A percentile compares a stretch with the other conserved stretches of the same genome.
Conservation (phyloP, 2,113 vertebrate genomes). For the Xiphophorus maculatus region DNA sequence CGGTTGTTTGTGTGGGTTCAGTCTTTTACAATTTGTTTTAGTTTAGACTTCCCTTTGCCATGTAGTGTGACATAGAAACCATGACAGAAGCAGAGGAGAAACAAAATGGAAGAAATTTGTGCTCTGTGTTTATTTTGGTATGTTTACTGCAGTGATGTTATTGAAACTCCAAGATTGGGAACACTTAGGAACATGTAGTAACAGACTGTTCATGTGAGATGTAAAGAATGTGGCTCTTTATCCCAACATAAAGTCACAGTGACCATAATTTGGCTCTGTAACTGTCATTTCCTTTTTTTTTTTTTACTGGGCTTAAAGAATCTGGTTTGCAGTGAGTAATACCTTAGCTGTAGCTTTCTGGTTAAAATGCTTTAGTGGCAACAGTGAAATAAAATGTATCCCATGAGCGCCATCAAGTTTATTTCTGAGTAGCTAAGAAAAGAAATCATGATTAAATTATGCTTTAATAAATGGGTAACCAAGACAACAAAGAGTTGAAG, state of each 20-base stretch:
- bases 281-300: not conserved
- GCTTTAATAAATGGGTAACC: too few relatives aligned
- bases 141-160: not conserved
- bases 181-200: slow-evolving; percentile 2
- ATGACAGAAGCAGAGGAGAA: not conserved
- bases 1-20: too few relatives aligned
- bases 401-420: too few relatives aligned
- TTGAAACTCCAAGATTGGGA: not conserved
- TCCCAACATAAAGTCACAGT: not conserved
- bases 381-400: not conserved
- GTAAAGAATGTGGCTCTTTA: slow-evolving; percentile 6
- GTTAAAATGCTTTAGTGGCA: not conserved
- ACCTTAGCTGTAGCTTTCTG: not conserved
- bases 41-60: not conserved
- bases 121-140: too few relatives aligned
- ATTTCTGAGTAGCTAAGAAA: too few relatives aligned
- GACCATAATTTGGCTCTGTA: not conserved
- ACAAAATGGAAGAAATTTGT: not conserved
- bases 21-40: too few relatives aligned
- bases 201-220: not conserved
- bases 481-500: not conserved
- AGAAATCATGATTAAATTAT: too few relatives aligned
- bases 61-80: not conserved
- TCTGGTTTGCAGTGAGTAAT: not conserved
- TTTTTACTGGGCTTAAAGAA: not conserved